These are phyloP conservation scores for Pseudois nayaur DNA, from an alignment of 2,113 vertebrate species.

Conservation along the genomic window DNA sequence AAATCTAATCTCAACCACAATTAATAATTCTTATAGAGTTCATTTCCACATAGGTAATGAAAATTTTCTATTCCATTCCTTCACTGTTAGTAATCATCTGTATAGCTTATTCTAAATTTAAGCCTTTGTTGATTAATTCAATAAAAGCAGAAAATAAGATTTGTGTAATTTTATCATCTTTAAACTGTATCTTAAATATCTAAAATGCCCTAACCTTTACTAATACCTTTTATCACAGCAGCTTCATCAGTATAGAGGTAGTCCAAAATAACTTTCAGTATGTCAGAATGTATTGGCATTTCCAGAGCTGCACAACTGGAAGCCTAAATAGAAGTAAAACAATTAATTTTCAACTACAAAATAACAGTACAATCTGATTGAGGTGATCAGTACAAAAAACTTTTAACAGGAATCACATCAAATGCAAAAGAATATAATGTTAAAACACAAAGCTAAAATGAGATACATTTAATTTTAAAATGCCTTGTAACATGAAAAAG, in stretches of 20 bases:
- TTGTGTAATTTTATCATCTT: neutral
- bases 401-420: neutral
- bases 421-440: neutral
- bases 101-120: neutral
- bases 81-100: neutral
- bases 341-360: conserved; percentile 3
- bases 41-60: neutral
- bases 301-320: conserved; percentile 91
- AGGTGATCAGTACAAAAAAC: neutral
- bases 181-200: neutral
- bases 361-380: neutral
- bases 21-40: neutral
- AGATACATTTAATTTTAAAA: conserved; percentile 37
- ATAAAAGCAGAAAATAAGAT: neutral
- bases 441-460: conserved; percentile 38
- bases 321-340: conserved; percentile 81
- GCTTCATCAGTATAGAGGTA: conserved; percentile 97
- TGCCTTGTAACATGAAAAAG: neutral
- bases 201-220: conserved; percentile 24
- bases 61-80: neutral
- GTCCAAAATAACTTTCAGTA: conserved; percentile 92
- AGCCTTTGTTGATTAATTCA: neutral
- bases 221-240: conserved; percentile 89
- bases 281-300: conserved; percentile 92
- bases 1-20: neutral